Percentiles rank a stretch among this genome's conserved stretches.
phyloP scores from a whole-genome alignment of 2,113 vertebrate species.

The Macrotus californicus region DNA sequence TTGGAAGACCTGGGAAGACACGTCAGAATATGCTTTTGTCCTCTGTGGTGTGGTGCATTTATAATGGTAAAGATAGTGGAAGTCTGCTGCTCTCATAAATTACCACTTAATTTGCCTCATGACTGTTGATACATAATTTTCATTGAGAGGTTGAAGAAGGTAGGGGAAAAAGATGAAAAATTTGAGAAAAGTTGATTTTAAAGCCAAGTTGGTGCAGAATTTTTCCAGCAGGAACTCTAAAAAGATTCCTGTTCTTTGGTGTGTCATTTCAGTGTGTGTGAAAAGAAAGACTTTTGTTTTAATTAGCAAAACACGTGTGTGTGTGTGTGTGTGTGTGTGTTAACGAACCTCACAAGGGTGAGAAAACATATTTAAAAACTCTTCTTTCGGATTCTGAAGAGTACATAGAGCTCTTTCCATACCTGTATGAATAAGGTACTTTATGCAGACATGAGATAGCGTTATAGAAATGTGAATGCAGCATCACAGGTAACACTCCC shows the following conservation, averaged over 20 bases:
- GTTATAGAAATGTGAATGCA: not conserved
- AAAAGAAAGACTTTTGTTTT: conserved; percentile 36
- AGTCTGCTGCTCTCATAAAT: not conserved
- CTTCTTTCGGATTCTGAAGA: not conserved
- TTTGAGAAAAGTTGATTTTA: not conserved
- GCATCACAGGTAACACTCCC: not conserved
- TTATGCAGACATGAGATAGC: not conserved
- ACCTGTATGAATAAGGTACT: not conserved
- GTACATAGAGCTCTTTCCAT: not conserved
- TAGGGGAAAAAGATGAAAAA: not conserved
- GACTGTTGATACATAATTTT: not conserved
- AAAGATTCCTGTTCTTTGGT: not conserved
- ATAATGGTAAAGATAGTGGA: not conserved
- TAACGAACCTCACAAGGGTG: not conserved
- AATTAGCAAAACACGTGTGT: not conserved
- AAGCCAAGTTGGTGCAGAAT: not conserved
- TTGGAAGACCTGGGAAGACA: not conserved
- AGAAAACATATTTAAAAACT: not conserved
- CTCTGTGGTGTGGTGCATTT: not conserved
- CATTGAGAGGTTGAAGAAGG: not conserved
- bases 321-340: not conserved
- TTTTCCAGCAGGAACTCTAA: not conserved
- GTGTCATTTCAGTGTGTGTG: not conserved
- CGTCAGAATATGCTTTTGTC: conserved; percentile 41
- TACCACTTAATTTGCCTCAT: not conserved